Evolutionary conservation across 2,113 vertebrate species (phyloP).

Genomic region (Suricata suricatta): DNA sequence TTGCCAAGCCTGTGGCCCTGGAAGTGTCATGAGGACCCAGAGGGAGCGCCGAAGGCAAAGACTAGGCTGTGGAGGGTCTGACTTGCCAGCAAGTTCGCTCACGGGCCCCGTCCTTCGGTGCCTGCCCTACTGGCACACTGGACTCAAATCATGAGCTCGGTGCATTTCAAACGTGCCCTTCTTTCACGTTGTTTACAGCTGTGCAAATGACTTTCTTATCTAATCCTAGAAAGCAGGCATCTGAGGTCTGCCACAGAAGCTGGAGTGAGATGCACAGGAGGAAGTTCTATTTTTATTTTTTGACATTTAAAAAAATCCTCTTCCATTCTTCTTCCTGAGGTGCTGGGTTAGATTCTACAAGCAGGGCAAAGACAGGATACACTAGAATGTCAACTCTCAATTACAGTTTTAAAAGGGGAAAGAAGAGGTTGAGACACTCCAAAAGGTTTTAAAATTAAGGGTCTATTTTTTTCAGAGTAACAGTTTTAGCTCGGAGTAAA

Average conservation of each 20-base stretch:
- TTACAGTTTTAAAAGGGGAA: background rate
- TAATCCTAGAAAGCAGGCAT: background rate
- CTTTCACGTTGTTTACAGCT: background rate
- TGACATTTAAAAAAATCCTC: background rate
- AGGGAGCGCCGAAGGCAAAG: background rate
- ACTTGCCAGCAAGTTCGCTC: rapidly evolving
- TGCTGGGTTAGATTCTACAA: background rate
- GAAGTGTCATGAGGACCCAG: too few species aligned
- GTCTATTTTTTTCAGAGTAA: background rate
- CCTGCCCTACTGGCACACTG: background rate
- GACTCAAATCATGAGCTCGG: background rate
- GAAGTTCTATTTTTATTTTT: background rate
- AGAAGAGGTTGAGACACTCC: background rate
- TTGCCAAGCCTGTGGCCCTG: rapidly evolving
- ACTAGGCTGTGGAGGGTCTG: too few species aligned
- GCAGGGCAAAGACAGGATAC: background rate
- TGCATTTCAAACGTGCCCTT: background rate
- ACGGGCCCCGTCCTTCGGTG: background rate
- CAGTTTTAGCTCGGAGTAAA: background rate
- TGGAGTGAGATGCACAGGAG: background rate
- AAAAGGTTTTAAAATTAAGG: background rate
- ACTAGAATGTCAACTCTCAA: background rate
- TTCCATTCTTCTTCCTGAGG: background rate
- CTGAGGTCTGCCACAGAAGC: background rate
- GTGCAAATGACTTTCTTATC: background rate